Evolutionary conservation across 1,140 invertebrate genomes (phyloP).

Genomic region (Cydia fagiglandana): DNA sequence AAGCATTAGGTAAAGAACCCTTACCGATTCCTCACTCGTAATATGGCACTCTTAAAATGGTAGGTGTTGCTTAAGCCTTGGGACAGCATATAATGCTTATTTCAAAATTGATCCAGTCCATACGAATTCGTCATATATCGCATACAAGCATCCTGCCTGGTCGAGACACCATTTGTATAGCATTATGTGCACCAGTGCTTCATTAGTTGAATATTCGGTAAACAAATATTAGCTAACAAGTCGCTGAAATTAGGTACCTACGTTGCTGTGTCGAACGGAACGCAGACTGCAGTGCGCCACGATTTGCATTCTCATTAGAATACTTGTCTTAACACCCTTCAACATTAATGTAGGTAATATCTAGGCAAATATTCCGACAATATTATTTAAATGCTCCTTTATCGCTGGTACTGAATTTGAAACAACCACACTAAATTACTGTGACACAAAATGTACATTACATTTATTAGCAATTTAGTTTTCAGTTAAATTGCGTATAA

Average conservation of each 20-base stretch:
- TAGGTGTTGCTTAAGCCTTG: no score
- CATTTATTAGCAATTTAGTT: not conserved
- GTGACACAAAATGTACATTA: not conserved
- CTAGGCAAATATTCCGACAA: constrained; percentile 14
- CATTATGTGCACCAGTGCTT: not conserved
- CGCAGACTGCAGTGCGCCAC: constrained; percentile 32
- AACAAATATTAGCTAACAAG: constrained; percentile 27
- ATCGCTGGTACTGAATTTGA: not conserved
- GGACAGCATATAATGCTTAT: no score
- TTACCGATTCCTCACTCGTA: no score
- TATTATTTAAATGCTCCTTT: not conserved
- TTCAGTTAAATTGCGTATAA: no score
- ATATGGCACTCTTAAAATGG: no score
- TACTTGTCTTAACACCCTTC: constrained; percentile 46
- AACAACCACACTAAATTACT: not conserved
- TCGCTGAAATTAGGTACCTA: constrained; percentile 12
- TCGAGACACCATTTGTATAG: not conserved
- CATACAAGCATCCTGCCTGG: no score
- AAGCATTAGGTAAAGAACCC: no score
- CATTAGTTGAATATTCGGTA: constrained; percentile 1
- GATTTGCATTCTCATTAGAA: constrained; percentile 53
- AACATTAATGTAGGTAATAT: constrained; percentile 43
- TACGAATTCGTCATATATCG: no score
- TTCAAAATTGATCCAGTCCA: no score
- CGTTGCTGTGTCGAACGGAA: constrained; percentile 22